phyloP scores from a whole-genome alignment of 2,888 invertebrate species.

The Stenolophus ochropezus region DNA sequence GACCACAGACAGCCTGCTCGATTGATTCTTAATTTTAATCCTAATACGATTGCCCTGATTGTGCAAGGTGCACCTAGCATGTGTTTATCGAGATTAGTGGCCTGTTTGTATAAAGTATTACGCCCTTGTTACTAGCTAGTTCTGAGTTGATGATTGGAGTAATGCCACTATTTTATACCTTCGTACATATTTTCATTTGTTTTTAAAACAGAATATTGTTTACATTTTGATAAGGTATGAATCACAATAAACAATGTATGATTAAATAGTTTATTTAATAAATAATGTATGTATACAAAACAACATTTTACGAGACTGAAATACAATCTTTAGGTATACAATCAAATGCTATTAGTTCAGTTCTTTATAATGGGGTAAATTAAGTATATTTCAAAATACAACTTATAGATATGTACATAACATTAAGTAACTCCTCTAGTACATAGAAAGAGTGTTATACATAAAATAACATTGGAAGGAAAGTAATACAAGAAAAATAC shows the following conservation, averaged over 20 bases:
- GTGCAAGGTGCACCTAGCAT: slow-evolving; percentile 65
- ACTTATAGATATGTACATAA: slow-evolving; percentile 61
- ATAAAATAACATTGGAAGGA: not conserved
- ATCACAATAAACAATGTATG: not conserved
- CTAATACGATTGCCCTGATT: slow-evolving; percentile 69
- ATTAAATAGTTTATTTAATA: slow-evolving; percentile 23
- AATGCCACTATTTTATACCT: not conserved
- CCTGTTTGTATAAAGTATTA: slow-evolving; percentile 64
- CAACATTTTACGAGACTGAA: slow-evolving; percentile 15
- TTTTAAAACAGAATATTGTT: no score
- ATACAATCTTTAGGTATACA: slow-evolving; percentile 27
- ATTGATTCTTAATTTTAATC: slow-evolving; percentile 70
- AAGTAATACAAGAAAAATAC: slow-evolving; percentile 35
- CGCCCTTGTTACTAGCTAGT: slow-evolving; percentile 14
- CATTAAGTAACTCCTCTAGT: slow-evolving; percentile 56
- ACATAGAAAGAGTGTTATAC: slow-evolving; percentile 32
- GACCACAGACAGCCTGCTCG: slow-evolving; percentile 65
- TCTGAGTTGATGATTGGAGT: not conserved
- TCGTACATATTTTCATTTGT: not conserved
- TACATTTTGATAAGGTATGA: no score
- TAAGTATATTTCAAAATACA: slow-evolving; percentile 52
- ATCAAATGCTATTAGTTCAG: slow-evolving; percentile 40
- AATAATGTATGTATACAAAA: slow-evolving; percentile 39
- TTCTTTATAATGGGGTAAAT: slow-evolving; percentile 20
- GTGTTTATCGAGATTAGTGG: slow-evolving; percentile 63